These are phyloP conservation scores for Drosophila miranda DNA, from an alignment of 1,140 invertebrate species.

Conservation along the genomic window DNA sequence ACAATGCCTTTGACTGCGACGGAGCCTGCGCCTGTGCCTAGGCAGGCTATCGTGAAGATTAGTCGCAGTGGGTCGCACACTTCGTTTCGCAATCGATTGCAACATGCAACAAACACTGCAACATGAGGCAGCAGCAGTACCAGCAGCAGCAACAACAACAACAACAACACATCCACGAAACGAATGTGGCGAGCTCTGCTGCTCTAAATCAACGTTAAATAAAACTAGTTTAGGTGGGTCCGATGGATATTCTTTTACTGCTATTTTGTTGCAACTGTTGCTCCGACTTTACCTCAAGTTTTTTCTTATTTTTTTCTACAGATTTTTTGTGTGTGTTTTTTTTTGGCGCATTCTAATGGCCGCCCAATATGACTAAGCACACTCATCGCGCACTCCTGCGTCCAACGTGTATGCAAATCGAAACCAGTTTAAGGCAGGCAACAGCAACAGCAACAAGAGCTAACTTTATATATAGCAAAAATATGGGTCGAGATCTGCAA, in stretches of 20 bases:
- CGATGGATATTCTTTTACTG: constrained; percentile 81
- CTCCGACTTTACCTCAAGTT: constrained; percentile 37
- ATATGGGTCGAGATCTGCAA: constrained; percentile 81
- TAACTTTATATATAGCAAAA: constrained; percentile 68
- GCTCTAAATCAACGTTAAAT: constrained; percentile 75
- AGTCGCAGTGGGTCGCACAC: constrained; percentile 80
- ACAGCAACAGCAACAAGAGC: constrained; percentile 33
- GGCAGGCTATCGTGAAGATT: constrained; percentile 67
- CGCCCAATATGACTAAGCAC: constrained; percentile 82
- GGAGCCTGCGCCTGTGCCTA: constrained; percentile 40
- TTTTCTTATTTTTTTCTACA: constrained; percentile 17
- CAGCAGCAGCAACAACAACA: constrained; percentile 42
- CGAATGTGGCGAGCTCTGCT: constrained; percentile 69
- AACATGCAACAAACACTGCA: constrained; percentile 59
- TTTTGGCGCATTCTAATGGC: constrained; percentile 80
- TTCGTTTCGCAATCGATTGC: constrained; percentile 81
- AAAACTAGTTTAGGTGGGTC: constrained; percentile 82
- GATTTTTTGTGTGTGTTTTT: constrained; percentile 4
- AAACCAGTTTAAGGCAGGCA: constrained; percentile 72
- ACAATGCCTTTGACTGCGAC: not conserved
- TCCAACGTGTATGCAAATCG: constrained; percentile 81
- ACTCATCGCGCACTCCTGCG: constrained; percentile 81
- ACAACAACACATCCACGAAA: constrained; percentile 31
- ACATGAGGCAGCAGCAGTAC: constrained; percentile 30
- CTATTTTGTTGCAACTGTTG: constrained; percentile 70